phyloP scores from a whole-genome alignment of 64 coral and sea anemone genomes.

The Stylophora pistillata region DNA sequence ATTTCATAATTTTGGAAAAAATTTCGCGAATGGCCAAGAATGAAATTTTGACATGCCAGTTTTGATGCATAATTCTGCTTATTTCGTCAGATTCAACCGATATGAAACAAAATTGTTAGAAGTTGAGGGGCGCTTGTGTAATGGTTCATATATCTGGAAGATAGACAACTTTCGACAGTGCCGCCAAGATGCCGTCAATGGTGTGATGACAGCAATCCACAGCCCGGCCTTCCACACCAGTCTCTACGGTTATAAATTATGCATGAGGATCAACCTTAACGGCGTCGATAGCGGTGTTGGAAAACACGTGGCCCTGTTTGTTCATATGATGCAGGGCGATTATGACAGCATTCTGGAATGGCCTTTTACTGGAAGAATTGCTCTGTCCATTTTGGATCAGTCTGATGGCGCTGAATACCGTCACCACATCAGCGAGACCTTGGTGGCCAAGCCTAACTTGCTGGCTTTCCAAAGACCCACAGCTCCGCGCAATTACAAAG shows the following conservation, averaged over 20 bases:
- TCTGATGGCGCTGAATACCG: conserved; percentile 18
- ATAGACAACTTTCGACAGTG: conserved; percentile 72
- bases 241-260: conserved; percentile 55
- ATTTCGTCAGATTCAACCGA: too few species aligned
- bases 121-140: conserved; percentile 48
- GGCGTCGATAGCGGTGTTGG: conserved; percentile 63
- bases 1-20: too few species aligned
- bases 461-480: conserved; percentile 52
- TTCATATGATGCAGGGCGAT: conserved; percentile 69
- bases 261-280: conserved; percentile 63
- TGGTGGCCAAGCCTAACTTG: conserved; percentile 45
- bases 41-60: too few species aligned
- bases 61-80: too few species aligned
- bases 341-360: conserved; percentile 26
- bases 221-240: conserved; percentile 60
- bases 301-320: conserved; percentile 52
- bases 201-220: conserved; percentile 61
- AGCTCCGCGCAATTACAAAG: conserved; percentile 33
- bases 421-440: conserved; percentile 56
- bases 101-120: conserved; percentile 8
- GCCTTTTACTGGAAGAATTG: conserved; percentile 38
- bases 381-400: conserved; percentile 57
- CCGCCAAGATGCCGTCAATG: conserved; percentile 57
- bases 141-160: conserved; percentile 62
- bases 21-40: too few species aligned